phyloP scores from a whole-genome alignment of 2,113 vertebrate species.

The Pluvialis apricaria region DNA sequence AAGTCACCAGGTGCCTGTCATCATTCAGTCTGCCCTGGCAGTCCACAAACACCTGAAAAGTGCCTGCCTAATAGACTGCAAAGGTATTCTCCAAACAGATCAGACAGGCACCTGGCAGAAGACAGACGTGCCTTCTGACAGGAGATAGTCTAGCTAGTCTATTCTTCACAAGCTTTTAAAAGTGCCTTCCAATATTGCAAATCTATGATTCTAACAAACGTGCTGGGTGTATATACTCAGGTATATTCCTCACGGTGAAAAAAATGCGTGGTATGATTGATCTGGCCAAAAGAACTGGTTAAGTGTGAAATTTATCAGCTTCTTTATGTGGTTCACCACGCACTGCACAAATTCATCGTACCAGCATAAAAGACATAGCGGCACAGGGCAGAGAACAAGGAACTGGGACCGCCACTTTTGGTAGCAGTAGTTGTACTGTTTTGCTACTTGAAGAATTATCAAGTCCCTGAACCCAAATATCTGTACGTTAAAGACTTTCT shows the following conservation, averaged over 20 bases:
- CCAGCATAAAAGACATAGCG: accelerated
- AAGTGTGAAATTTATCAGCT: neutral
- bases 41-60: neutral
- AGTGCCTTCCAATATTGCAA: neutral
- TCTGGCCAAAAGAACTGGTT: neutral
- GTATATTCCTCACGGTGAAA: neutral
- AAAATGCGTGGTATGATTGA: accelerated
- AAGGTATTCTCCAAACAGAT: neutral
- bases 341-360: neutral
- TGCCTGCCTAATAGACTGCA: neutral
- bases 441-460: neutral
- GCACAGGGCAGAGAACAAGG: neutral
- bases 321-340: neutral
- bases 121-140: neutral
- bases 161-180: neutral
- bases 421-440: neutral
- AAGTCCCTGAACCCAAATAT: neutral
- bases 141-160: neutral
- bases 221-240: neutral
- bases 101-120: neutral
- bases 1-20: neutral
- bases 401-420: neutral
- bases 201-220: neutral
- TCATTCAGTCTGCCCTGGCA: neutral
- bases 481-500: neutral